Evolutionary conservation across 2,113 vertebrate species (phyloP).

Genomic region (Quiscalus mexicanus): DNA sequence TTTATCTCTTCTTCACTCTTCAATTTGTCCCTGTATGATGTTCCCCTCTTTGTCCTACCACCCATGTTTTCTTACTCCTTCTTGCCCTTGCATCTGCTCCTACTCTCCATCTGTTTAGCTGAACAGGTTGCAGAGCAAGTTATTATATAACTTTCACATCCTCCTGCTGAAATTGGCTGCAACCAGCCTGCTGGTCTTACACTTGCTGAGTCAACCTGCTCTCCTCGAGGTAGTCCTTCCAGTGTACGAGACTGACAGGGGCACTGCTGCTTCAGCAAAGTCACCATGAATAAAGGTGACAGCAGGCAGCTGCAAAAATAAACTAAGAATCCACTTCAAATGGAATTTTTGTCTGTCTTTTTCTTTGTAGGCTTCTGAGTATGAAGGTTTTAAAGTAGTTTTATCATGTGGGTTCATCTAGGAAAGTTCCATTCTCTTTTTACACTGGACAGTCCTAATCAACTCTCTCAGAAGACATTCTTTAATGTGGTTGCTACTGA

Average conservation of each 20-base stretch:
- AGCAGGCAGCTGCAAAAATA: background rate
- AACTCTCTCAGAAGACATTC: background rate
- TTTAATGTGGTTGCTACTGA: background rate
- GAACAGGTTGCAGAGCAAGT: slow-evolving; percentile 50
- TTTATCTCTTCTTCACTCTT: background rate
- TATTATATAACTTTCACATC: slow-evolving; percentile 2
- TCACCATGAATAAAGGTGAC: background rate
- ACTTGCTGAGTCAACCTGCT: slow-evolving; percentile 34
- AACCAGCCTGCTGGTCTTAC: background rate
- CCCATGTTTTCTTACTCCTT: background rate
- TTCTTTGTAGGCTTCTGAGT: background rate
- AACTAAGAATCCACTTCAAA: background rate
- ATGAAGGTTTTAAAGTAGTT: background rate
- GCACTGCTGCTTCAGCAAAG: slow-evolving; percentile 20
- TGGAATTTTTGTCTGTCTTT: background rate
- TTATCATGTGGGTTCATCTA: background rate
- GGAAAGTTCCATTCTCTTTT: background rate
- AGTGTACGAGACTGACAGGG: background rate
- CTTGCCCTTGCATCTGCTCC: slow-evolving; percentile 11
- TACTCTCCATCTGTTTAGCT: slow-evolving; percentile 5
- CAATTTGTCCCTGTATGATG: background rate
- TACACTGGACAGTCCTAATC: background rate
- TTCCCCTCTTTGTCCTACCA: background rate
- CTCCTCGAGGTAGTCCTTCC: background rate
- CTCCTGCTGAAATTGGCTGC: slow-evolving; percentile 12